Evolutionary conservation across 2,113 vertebrate genomes (phyloP).

Genomic region (Panthera uncia): DNA sequence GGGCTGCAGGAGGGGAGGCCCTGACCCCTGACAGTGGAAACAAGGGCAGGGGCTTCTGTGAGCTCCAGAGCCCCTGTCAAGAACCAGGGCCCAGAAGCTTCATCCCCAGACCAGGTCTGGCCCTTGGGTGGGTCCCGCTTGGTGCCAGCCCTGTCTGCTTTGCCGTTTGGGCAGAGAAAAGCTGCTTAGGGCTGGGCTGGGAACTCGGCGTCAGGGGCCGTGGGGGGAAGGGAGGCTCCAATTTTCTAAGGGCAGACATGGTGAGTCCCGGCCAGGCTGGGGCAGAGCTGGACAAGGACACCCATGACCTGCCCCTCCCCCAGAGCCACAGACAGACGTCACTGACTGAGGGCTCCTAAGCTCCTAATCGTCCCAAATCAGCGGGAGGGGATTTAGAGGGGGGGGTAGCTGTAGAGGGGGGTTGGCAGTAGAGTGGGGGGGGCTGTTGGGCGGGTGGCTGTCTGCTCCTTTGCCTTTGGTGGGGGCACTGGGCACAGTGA

Average conservation of each 20-base stretch:
- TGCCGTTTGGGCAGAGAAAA: not conserved
- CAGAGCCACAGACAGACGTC: not conserved
- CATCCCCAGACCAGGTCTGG: not conserved
- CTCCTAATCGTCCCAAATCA: conserved; percentile 57
- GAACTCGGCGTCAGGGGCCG: not conserved
- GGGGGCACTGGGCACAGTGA: not conserved
- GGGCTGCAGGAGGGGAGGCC: not conserved
- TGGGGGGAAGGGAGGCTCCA: not conserved
- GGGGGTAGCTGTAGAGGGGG: no score
- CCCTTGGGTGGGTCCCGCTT: not conserved
- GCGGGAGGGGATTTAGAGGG: conserved; percentile 31
- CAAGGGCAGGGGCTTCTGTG: accelerated
- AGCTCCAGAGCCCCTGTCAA: not conserved
- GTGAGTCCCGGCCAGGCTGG: not conserved
- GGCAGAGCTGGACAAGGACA: not conserved
- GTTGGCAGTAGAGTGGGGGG: no score
- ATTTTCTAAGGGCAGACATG: not conserved
- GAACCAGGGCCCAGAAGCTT: not conserved
- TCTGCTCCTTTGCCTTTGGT: conserved; percentile 23
- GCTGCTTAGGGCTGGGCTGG: not conserved
- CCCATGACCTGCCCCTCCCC: not conserved
- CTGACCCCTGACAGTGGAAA: accelerated
- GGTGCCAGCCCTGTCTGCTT: not conserved
- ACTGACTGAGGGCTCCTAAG: conserved; percentile 27
- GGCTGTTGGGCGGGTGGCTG: not conserved